Conservation (phyloP, 2,113 vertebrate species). For the Hymenochirus boettgeri region DNA sequence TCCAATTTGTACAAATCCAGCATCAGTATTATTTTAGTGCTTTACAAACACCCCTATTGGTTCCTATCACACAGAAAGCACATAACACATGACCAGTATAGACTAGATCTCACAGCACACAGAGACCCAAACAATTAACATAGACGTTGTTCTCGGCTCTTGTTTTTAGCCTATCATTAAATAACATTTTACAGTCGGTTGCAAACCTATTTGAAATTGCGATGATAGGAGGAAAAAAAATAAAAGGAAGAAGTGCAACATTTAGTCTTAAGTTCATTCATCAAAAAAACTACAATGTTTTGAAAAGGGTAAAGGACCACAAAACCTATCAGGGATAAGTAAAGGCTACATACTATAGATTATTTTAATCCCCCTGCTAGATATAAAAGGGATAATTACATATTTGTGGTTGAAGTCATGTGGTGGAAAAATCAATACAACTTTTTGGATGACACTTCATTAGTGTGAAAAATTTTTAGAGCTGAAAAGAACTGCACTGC, state of each 20-base stretch:
- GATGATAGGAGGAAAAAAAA: slow-evolving; percentile 75
- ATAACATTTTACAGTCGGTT: slow-evolving; percentile 60
- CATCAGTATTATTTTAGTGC: too few relatives aligned
- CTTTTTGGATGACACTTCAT: slow-evolving; percentile 99
- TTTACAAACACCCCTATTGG: too few relatives aligned
- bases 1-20: too few relatives aligned
- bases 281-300: slow-evolving; percentile 96
- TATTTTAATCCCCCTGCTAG: slow-evolving; percentile 99
- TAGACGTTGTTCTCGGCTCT: slow-evolving; percentile 35
- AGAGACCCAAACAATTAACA: too few relatives aligned
- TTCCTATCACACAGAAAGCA: too few relatives aligned
- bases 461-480: slow-evolving; percentile 99
- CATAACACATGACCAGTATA: too few relatives aligned
- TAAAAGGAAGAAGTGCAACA: slow-evolving; percentile 85
- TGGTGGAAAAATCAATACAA: slow-evolving; percentile 99
- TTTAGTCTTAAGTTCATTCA: slow-evolving; percentile 99
- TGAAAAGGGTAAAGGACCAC: slow-evolving; percentile 99
- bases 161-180: slow-evolving; percentile 14
- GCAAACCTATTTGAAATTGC: slow-evolving; percentile 74
- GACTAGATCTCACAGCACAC: too few relatives aligned
- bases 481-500: slow-evolving; percentile 95
- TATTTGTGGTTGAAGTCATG: slow-evolving; percentile 99
- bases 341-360: slow-evolving; percentile 99
- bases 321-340: slow-evolving; percentile 93
- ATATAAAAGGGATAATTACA: slow-evolving; percentile 99